These are phyloP conservation scores for Nettapus auritus DNA, from an alignment of 2,113 vertebrate genomes.

Conservation along the genomic window DNA sequence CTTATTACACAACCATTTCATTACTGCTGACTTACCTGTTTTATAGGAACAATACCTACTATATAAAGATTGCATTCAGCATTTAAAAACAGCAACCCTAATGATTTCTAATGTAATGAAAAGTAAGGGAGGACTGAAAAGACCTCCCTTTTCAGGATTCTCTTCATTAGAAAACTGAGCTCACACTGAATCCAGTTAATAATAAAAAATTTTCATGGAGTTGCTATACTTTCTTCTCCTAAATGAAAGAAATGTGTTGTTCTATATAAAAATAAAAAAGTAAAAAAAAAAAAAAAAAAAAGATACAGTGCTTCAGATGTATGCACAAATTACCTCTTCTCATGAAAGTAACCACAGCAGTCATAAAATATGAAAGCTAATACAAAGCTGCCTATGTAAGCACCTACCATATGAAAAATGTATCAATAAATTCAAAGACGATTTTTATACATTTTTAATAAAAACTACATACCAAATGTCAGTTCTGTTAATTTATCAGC, in stretches of 20 bases:
- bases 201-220: neutral
- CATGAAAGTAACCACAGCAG: neutral
- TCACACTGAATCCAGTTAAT: neutral
- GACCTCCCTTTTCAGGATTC: neutral
- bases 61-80: neutral
- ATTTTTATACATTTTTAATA: neutral
- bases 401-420: neutral
- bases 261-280: neutral
- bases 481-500: neutral
- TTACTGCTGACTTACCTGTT: constrained; percentile 13
- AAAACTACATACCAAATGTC: neutral
- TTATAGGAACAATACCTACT: neutral
- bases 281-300: neutral
- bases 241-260: neutral
- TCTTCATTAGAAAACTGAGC: neutral
- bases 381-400: neutral
- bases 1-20: neutral
- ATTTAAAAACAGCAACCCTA: neutral
- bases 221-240: neutral
- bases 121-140: neutral
- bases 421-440: neutral
- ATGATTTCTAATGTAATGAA: neutral
- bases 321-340: neutral
- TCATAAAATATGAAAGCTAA: neutral
- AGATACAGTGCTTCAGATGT: neutral